These are phyloP conservation scores for Rana temporaria DNA, from an alignment of 2,113 vertebrate species.

Conservation along the genomic window DNA sequence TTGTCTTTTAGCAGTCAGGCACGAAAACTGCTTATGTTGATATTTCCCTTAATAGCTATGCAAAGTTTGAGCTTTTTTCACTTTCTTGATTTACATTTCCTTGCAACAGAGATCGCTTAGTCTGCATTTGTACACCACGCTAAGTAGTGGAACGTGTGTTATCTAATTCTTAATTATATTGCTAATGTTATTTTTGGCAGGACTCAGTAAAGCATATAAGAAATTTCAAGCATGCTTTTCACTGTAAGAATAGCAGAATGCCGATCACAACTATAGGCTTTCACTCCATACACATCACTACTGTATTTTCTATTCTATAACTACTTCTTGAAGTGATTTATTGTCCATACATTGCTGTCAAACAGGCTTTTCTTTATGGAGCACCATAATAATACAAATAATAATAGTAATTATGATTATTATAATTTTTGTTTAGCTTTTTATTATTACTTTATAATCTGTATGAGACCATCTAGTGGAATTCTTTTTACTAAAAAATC, in stretches of 20 bases:
- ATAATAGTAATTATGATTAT: no score
- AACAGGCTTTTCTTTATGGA: no score
- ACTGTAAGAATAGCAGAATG: conserved; percentile 1
- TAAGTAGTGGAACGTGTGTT: conserved; percentile 34
- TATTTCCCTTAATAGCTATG: conserved; percentile 52
- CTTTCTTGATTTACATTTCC: conserved; percentile 51
- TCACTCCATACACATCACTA: no score
- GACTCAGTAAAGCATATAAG: conserved; percentile 8
- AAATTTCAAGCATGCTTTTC: conserved; percentile 24
- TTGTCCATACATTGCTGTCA: no score
- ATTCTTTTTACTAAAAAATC: no score
- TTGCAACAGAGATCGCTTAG: conserved; percentile 35
- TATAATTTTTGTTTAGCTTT: no score
- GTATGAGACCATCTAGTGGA: no score
- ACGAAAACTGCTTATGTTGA: conserved; percentile 54
- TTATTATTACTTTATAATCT: no score
- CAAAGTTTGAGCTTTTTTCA: conserved; percentile 48
- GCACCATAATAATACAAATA: no score
- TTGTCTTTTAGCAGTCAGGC: conserved; percentile 45
- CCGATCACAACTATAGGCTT: not conserved
- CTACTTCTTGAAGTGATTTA: no score
- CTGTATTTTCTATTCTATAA: no score
- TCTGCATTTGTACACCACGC: conserved; percentile 36
- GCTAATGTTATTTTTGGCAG: conserved; percentile 49
- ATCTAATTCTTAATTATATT: conserved; percentile 41